These are phyloP conservation scores for Acleris laterana DNA, from an alignment of 2,888 invertebrate species.

Conservation along the genomic window DNA sequence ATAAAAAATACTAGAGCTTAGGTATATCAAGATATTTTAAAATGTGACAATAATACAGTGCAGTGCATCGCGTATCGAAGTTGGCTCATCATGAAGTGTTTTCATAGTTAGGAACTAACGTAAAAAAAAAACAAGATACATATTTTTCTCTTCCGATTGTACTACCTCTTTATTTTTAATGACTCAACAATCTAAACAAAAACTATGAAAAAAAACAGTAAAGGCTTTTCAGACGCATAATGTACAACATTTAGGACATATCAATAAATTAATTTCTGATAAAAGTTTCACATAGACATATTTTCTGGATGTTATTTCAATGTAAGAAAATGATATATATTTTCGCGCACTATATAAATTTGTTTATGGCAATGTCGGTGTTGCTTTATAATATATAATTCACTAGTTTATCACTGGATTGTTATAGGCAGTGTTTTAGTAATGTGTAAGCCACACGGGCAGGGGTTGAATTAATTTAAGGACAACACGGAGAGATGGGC, in stretches of 20 bases:
- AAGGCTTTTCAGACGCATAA: slow-evolving; percentile 49
- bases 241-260: slow-evolving; percentile 72
- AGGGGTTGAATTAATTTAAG: too few species aligned
- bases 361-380: slow-evolving; percentile 32
- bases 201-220: slow-evolving; percentile 35
- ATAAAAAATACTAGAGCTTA: not conserved
- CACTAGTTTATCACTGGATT: slow-evolving; percentile 17
- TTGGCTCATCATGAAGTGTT: slow-evolving; percentile 46
- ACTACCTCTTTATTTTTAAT: slow-evolving; percentile 50
- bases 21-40: not conserved
- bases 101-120: slow-evolving; percentile 30
- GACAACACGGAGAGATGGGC: too few species aligned
- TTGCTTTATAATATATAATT: slow-evolving; percentile 26
- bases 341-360: slow-evolving; percentile 53
- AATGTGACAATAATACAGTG: slow-evolving; percentile 15
- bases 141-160: slow-evolving; percentile 50
- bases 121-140: slow-evolving; percentile 32
- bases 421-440: slow-evolving; percentile 9
- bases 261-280: slow-evolving; percentile 62
- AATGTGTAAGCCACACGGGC: too few species aligned
- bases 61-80: slow-evolving; percentile 56
- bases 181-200: slow-evolving; percentile 22
- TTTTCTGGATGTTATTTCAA: slow-evolving; percentile 63
- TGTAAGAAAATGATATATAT: slow-evolving; percentile 47
- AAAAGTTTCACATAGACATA: slow-evolving; percentile 62